A percentile compares a stretch with the other conserved stretches of the same genome.
Evolutionary conservation across 2,888 invertebrate species (phyloP).

Genomic region (Plusia festucae): DNA sequence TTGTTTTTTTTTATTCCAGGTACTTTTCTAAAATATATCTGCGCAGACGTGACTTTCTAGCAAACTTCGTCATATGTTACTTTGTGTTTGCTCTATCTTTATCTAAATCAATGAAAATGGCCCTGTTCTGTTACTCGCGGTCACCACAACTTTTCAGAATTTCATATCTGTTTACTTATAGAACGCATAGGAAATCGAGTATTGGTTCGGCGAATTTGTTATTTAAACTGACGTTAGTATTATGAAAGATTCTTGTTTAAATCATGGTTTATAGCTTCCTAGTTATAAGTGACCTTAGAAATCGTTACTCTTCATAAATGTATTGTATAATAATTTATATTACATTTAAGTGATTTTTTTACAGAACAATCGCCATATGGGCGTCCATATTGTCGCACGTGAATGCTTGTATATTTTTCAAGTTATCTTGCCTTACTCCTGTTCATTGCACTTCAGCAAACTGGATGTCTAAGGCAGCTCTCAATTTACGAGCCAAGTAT

Average conservation of each 20-base stretch:
- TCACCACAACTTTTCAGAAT: constrained; percentile 82
- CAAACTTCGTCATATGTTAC: constrained; percentile 80
- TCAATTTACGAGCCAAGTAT: constrained; percentile 78
- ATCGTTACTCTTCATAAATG: neutral
- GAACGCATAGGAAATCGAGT: constrained; percentile 78
- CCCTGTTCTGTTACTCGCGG: constrained; percentile 78
- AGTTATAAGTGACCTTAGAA: neutral
- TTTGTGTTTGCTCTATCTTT: constrained; percentile 71
- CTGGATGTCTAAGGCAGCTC: constrained; percentile 82
- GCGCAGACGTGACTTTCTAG: constrained; percentile 81
- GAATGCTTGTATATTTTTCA: constrained; percentile 86
- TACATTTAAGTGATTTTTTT: constrained; percentile 32
- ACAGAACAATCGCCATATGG: constrained; percentile 84
- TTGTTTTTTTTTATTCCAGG: constrained; percentile 61
- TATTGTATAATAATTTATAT: neutral
- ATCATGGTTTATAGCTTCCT: constrained; percentile 2
- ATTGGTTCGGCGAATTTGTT: constrained; percentile 82
- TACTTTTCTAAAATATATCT: constrained; percentile 80
- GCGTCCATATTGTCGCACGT: constrained; percentile 85
- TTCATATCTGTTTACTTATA: constrained; percentile 82
- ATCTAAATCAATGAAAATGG: constrained; percentile 59
- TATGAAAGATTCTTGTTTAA: neutral
- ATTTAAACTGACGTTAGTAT: constrained; percentile 82
- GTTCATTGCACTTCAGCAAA: constrained; percentile 80
- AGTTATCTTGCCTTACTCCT: constrained; percentile 83